A percentile compares a stretch with the other conserved stretches of the same genome.
These are phyloP conservation scores for Euspilapteryx auroguttella DNA, from an alignment of 2,888 invertebrate species.

Conservation along the genomic window DNA sequence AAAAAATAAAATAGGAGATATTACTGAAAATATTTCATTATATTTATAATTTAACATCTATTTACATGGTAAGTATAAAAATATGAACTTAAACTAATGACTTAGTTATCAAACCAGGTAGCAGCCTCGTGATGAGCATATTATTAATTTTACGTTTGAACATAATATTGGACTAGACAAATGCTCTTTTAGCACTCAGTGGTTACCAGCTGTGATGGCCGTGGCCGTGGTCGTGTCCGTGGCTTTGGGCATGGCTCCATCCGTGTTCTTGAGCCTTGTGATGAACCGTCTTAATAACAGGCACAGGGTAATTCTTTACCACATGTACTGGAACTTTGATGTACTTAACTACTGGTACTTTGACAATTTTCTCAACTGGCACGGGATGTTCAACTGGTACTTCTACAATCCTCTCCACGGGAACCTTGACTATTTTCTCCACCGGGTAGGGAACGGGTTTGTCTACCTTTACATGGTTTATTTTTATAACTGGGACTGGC, in stretches of 20 bases:
- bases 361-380: conserved; percentile 46
- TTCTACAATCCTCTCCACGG: conserved; percentile 57
- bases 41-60: too few relatives aligned
- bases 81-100: conserved; percentile 54
- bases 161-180: background rate
- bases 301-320: conserved; percentile 42
- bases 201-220: conserved; percentile 1
- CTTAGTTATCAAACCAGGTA: conserved; percentile 57
- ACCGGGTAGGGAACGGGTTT: conserved; percentile 63
- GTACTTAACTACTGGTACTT: conserved; percentile 56
- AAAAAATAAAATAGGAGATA: too few relatives aligned
- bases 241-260: conserved; percentile 15
- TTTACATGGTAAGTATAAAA: too few relatives aligned
- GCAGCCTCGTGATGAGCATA: conserved; percentile 57
- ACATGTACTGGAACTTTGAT: conserved; percentile 44
- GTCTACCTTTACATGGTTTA: conserved; percentile 57
- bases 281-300: conserved; percentile 44
- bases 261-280: conserved; percentile 30
- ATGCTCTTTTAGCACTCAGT: background rate
- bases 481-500: conserved; percentile 58
- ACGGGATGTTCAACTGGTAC: conserved; percentile 59
- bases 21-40: too few relatives aligned
- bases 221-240: conserved; percentile 12
- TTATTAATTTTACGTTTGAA: conserved; percentile 7
- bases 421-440: conserved; percentile 61